Evolutionary conservation across 2,888 invertebrate genomes (phyloP).

Genomic region (Drosophila mayaguana): DNA sequence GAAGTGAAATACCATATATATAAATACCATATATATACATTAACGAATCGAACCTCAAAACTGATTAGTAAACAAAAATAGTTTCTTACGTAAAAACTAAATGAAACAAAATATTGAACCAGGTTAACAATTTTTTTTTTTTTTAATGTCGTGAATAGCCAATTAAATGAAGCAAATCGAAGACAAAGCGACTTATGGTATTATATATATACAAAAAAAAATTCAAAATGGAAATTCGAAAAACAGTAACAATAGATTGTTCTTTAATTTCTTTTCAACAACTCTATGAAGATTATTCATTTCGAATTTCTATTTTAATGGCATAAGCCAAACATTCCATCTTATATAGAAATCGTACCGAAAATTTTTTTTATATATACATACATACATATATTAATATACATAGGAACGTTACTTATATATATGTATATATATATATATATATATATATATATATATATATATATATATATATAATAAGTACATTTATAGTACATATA

Average conservation of each 20-base stretch:
- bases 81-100: slow-evolving; percentile 45
- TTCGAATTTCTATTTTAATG: slow-evolving; percentile 24
- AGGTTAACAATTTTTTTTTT: slow-evolving; percentile 45
- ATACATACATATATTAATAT: background rate
- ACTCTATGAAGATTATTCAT: slow-evolving; percentile 4
- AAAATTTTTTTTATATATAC: slow-evolving; percentile 39
- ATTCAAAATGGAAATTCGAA: slow-evolving; percentile 14
- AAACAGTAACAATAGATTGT: slow-evolving; percentile 2
- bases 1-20: slow-evolving; percentile 31
- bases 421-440: slow-evolving; percentile 17
- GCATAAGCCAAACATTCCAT: slow-evolving; percentile 10
- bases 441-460: slow-evolving; percentile 20
- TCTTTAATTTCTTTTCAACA: slow-evolving; percentile 1
- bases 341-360: slow-evolving; percentile 26
- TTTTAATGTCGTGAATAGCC: slow-evolving; percentile 30
- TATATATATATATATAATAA: slow-evolving; percentile 28
- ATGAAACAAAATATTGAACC: slow-evolving; percentile 28
- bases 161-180: slow-evolving; percentile 33
- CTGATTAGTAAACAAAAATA: slow-evolving; percentile 57
- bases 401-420: slow-evolving; percentile 19
- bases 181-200: slow-evolving; percentile 23
- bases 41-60: slow-evolving; percentile 63
- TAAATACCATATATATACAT: slow-evolving; percentile 15
- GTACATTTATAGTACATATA: slow-evolving; percentile 38
- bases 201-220: slow-evolving; percentile 10